Base-by-base conservation (phyloP, 2,797 vertebrate genomes). In the Apogon hyalosoma region DNA sequence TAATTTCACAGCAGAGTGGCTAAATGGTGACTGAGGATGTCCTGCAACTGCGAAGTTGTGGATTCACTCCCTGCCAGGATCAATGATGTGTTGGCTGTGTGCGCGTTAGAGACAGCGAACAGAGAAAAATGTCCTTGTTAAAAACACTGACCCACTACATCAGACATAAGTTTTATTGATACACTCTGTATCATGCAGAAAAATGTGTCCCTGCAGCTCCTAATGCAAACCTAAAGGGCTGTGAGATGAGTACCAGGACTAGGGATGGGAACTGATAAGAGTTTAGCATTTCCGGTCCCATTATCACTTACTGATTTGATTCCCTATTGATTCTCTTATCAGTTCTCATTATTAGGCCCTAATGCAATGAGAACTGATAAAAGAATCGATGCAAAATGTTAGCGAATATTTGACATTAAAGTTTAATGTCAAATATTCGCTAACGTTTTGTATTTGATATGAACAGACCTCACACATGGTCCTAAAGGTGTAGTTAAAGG, bases 1-100 rank as follows among this genome's bases (percentile, higher is more conserved):
- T 64, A 47, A 70, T 75, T 80, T 78, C 63, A 68, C 83, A 83
- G 73, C 64, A 56, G 57, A 77, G 55, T 67, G 70, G 56, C 71
- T 59, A 62, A 72, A 61, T 75, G 59, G 66, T 75, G 66, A 63
- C 69, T 68, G 56, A 73, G 63, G 55, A 74, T 63, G 36, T 72
- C 66, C 60, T 53, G 63, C 49, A 51, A 15, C 68, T 51, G 28
- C 42, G 71, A 62, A 73, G 46, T 55, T 73, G 80, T 83, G 69
- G 59, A 7, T 50, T 73, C 18, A 60, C 63, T 77, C 55, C 11
- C 9, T 70, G 63, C 55, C 65, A 68, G 3, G 28, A 83, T 82
- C 68, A 75, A 18, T 69, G 7, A n/a, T 28, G 4, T 43, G 14
- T 63, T 40, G 60, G 11, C 45, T 39, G 24, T 24, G 28, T 24